Base-by-base conservation (phyloP, 2,113 vertebrate species). In the Rana temporaria region DNA sequence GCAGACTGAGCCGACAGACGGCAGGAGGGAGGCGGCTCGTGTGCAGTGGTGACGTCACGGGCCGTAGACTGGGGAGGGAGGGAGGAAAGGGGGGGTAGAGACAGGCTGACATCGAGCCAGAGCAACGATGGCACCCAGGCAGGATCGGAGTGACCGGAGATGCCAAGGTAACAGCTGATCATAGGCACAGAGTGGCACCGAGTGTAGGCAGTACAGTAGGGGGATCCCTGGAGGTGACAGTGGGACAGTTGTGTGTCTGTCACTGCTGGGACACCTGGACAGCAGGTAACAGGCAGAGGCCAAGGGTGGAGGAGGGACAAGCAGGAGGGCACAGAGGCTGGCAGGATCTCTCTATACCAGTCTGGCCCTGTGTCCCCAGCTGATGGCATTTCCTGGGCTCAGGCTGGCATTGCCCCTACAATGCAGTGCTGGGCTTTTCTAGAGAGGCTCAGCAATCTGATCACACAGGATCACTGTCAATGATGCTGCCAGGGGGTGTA, bases 81-180 rank as follows among this genome's bases (percentile, higher is more conserved):
- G n/a, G n/a, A n/a, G 42, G 64, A 34, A 52, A 18, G 22, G 24
- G 4, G 53, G 16, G 19, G 53, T 63, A 17, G 67, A 19, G 19
- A 48, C 80, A 57, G 71, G 70, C 62, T 75, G 81, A 75, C 81
- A 22, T 81, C 68, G 81, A 86, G 78, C 88, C 72, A 75, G 70
- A 85, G 65, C 77, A 82, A 84, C 84, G 71, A 68, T 79, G 82
- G 85, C 84, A 80, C 63, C 85, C 84, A 79, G 79, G 85, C 24
- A 48, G 26, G 71, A 76, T 17, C 42, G 12, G 52, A 20, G 22
- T 67, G 24, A 26, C 70, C 15, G 30, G 15, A 59, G 60, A 57
- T 68, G 22, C n/a, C 30, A 22, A 82, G 62, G 71, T 82, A 76
- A 68, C 60, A 20, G 11, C 9, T 7, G 34, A 30, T 26, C 17